phyloP scores from a whole-genome alignment of 1,140 invertebrate species.

The Cyclina sinensis region DNA sequence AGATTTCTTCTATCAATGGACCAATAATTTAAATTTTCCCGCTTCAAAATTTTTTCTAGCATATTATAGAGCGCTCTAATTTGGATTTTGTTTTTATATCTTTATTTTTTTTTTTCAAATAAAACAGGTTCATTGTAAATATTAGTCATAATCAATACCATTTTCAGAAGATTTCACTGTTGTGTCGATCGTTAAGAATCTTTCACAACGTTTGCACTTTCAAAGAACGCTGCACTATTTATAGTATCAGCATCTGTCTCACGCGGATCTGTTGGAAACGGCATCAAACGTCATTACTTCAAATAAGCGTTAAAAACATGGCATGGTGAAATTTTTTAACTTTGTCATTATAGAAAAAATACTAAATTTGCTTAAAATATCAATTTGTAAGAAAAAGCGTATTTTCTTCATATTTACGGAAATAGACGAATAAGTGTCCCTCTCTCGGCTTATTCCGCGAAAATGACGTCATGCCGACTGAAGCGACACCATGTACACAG shows the following conservation, averaged over 20 bases:
- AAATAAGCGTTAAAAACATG: neutral
- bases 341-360: no score
- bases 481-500: slow-evolving; percentile 68
- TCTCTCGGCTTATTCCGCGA: slow-evolving; percentile 22
- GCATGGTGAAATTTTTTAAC: no score
- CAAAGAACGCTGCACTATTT: neutral
- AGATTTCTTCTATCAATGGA: neutral
- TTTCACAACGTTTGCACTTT: neutral
- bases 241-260: neutral
- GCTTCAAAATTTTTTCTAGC: no score
- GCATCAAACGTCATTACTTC: neutral
- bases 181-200: neutral
- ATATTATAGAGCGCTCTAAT: no score
- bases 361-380: neutral
- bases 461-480: slow-evolving; percentile 65
- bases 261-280: slow-evolving; percentile 4
- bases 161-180: neutral
- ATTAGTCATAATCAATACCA: no score
- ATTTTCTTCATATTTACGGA: neutral
- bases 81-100: no score
- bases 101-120: no score
- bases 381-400: neutral
- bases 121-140: no score
- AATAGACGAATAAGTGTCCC: neutral
- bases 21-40: no score